Conservation (phyloP, 2,888 invertebrate species). For the Therioaphis trifolii region DNA sequence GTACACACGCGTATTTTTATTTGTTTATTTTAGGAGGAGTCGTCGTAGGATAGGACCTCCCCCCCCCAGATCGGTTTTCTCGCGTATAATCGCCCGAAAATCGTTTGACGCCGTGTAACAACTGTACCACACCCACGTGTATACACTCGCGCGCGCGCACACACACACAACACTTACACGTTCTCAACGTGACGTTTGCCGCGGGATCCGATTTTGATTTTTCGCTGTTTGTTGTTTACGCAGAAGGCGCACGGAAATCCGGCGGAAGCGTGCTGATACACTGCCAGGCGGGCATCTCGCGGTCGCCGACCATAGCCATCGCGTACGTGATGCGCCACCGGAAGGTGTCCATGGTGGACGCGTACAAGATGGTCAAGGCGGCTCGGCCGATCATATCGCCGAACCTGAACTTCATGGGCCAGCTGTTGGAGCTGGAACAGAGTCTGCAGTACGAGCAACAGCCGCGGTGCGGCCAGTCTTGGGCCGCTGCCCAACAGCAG, state of each 20-base stretch:
- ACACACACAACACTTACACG: too few species aligned
- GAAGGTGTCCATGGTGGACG: conserved; percentile 84
- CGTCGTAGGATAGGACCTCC: too few species aligned
- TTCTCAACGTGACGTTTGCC: too few species aligned
- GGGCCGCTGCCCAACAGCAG: too few species aligned
- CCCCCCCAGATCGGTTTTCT: neutral
- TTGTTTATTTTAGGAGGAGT: too few species aligned
- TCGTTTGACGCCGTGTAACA: too few species aligned
- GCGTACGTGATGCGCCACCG: conserved; percentile 94
- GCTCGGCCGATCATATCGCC: conserved; percentile 92
- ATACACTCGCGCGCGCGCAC: too few species aligned
- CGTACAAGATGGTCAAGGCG: conserved; percentile 86
- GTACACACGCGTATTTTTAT: too few species aligned
- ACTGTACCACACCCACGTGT: too few species aligned
- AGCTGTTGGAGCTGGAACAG: conserved; percentile 86
- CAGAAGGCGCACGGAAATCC: conserved; percentile 79
- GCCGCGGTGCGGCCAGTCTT: conserved; percentile 23
- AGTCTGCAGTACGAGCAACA: conserved; percentile 69
- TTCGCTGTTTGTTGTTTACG: too few species aligned
- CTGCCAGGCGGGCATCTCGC: conserved; percentile 94
- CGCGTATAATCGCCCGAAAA: too few species aligned
- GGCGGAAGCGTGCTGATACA: conserved; percentile 86
- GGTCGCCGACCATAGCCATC: conserved; percentile 94
- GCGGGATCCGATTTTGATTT: too few species aligned
- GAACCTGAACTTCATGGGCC: conserved; percentile 93